Evolutionary conservation across 2,113 vertebrate genomes (phyloP).

Genomic region (Cephalopterus ornatus): DNA sequence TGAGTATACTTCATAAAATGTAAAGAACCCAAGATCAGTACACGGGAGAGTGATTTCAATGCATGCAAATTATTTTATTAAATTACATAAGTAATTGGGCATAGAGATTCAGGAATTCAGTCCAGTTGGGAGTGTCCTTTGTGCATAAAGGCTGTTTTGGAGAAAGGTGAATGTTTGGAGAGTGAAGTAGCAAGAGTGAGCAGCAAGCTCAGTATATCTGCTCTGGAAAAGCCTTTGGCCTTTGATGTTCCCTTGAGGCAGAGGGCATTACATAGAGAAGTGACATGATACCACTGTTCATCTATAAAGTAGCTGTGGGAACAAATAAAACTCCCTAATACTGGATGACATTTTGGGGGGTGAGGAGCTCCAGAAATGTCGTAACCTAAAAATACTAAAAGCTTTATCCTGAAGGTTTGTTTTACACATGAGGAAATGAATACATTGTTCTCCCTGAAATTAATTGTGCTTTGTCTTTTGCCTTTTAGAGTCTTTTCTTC

Average conservation of each 20-base stretch:
- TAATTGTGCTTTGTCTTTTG: background rate
- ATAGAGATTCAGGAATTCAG: background rate
- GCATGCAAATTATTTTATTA: background rate
- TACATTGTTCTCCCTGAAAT: background rate
- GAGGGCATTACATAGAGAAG: background rate
- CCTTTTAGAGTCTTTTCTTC: constrained; percentile 55
- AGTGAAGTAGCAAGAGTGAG: background rate
- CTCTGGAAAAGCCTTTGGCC: background rate
- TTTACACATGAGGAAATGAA: background rate
- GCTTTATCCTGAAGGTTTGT: background rate
- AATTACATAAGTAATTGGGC: background rate
- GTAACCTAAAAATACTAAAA: background rate
- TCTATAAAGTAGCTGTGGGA: background rate
- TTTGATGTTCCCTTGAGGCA: rapidly evolving
- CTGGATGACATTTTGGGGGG: background rate
- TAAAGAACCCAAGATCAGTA: background rate
- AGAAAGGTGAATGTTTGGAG: background rate
- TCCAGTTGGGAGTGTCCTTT: background rate
- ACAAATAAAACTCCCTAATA: background rate
- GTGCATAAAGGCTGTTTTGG: background rate
- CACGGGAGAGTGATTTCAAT: background rate
- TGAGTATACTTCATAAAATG: constrained; percentile 39
- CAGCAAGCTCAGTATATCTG: background rate
- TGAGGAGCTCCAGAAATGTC: background rate
- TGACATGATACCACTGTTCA: background rate